Base-by-base conservation (phyloP, 2,113 vertebrate genomes). In the Limanda limanda region DNA sequence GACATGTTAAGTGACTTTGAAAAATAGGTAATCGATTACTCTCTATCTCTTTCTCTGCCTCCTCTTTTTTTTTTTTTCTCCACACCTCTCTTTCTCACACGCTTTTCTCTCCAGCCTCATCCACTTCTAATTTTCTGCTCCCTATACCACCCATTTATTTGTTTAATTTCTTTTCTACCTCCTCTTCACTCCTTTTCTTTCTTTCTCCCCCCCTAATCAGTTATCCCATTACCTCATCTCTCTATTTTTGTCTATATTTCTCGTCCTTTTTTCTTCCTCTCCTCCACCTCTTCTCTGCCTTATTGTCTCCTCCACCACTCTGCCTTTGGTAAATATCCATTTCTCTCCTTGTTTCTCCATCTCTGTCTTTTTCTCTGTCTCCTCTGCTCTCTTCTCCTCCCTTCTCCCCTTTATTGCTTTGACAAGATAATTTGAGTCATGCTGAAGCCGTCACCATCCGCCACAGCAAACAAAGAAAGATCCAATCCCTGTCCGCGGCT, bases 11-110 rank as follows among this genome's bases (percentile, higher is more conserved):
- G 94, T 95, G 96, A 97, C 95, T 96, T 96, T 96, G 95, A 96
- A 95, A 97, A 97, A 97, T 96, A 96, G 96, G 93, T 96, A 96
- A 96, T 97, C 96, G 95, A 96, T 96, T 96, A 96, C 94, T 95
- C 95, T 93, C 92, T 77, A 24, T 80, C 61, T 73, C 37, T 76
- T 25, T 56, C 68, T 47, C 37, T 40, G 4, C 59, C 71, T 62
- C 21, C 14, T 14, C 42, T 70, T 51, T 54, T 70, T 27, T 27
- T 27, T 27, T 13, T n/a, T 55, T 15, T 52, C 54, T 25, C 71
- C 54, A 67, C 67, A 68, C 5, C 40, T 74, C 25, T 52, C 18
- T 25, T 25, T 76, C 71, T 66, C 25, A 3, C 0, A 3, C 27
- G 17, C 48, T 61, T 31, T 12, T 75, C 65, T 68, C 61, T 62